Base-by-base conservation (phyloP, 2,797 vertebrate genomes). In the Melanotaenia maccullochi region DNA sequence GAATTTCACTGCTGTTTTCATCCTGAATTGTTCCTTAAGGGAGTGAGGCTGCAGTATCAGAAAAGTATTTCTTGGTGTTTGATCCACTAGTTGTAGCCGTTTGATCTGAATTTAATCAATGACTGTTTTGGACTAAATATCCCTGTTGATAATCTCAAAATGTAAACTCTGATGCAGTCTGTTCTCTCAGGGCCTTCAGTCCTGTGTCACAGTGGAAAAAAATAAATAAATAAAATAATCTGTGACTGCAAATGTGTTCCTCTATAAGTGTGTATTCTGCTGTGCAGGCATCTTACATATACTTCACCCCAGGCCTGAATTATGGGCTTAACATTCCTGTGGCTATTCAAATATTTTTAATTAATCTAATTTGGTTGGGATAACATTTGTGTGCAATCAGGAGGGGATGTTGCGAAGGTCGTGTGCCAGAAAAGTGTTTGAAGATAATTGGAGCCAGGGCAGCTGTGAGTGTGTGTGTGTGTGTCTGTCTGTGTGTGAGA, bases 341-440 rank as follows among this genome's bases (percentile, higher is more conserved):
- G 93, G 94, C 82, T 94, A 92, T 94, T 91, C 93, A 93, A 94
- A 93, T 94, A 93, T 93, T 94, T 94, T 92, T 92, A 93, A 93
- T 93, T 93, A 94, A 94, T 94, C 91, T 93, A 93, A 94, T 93
- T 94, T 92, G 88, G 85, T 92, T 94, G 90, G 91, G 91, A 90
- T 92, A 94, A 94, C 93, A 94, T 95, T 95, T 94, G 92, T 89
- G 92, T 81, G 91, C 93, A 94, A 94, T 94, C 91, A 94, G 92
- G 89, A 94, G 90, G 91, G 92, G 90, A 93, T 92, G 92, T 90
- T 92, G 90, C 67, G 89, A 90, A 92, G 92, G 93, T 91, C 89
- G 92, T 92, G 93, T 93, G 94, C 93, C 92, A 93, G 87, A 91
- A 85, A 85, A 92, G 88, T 89, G 92, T 94, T 94, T 94, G 93